Evolutionary conservation across 2,113 vertebrate species (phyloP), one percentile per base, ranked within the genome.

Genomic region (Callithrix jacchus): DNA sequence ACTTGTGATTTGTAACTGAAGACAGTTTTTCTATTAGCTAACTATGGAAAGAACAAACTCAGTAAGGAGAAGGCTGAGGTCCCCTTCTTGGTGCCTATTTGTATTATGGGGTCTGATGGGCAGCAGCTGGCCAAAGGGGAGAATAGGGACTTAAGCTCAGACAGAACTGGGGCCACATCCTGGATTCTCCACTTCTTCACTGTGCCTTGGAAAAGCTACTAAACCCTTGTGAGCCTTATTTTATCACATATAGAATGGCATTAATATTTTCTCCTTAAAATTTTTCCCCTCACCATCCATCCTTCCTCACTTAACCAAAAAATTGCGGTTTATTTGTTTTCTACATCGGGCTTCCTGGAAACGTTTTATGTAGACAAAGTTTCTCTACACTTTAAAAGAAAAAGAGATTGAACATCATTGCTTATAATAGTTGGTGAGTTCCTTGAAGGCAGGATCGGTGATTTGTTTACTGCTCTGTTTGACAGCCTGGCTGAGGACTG

Each of bases 131-230:
- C 25, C 30, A 79, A 61, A 79, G 11, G 14, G 0, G 3, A 56
- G 35, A 79, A 25, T 8, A 80, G 35, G 13, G 54, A 54, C 17
- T 14, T 7, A 37, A 42, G 11, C 21, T 58, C 40, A 23, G 8
- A 7, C 40, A 85, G 66, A 58, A 20, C 42, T 0, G 0, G n/a
- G 17, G 12, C 66, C 21, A 20, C 4, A 1, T 21, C 13, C 37
- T 56, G 23, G 40, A n/a, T 8, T 77, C 42, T 47, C 23, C 52
- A 9, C n/a, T 23, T 66, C 8, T 6, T 23, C 25, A 8, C 8
- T 12, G 18, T n/a, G 37, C 32, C n/a, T 66, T 70, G n/a, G 30
- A 82, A 37, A 61, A 74, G 8, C 54, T 9, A 25, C 40, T 54
- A 14, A 45, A 2, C 0, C 5, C 25, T 40, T 25, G 27, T 5